A percentile compares a stretch with the other conserved stretches of the same genome.
Evolutionary conservation across 2,888 invertebrate species (phyloP).

Genomic region (Gnatocerus cornutus): DNA sequence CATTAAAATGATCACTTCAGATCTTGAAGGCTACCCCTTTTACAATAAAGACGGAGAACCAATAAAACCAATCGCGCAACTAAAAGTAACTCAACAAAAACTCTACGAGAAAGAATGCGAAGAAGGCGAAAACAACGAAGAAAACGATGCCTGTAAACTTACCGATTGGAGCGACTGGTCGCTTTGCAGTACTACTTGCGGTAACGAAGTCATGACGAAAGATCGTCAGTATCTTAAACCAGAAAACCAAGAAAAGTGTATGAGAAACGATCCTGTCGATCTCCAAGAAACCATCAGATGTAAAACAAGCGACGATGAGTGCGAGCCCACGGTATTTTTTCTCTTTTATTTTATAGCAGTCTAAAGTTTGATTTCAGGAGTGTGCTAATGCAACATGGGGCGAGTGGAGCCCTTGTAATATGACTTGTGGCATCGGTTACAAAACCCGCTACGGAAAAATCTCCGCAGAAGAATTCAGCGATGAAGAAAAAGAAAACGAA

Average conservation of each 20-base stretch:
- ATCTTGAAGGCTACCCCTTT: slow-evolving; percentile 91
- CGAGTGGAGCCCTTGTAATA: slow-evolving; percentile 83
- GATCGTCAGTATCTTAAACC: slow-evolving; percentile 76
- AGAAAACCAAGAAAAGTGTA: slow-evolving; percentile 75
- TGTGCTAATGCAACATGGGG: slow-evolving; percentile 82
- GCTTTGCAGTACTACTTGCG: slow-evolving; percentile 80
- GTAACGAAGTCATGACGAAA: slow-evolving; percentile 76
- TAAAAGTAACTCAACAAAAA: slow-evolving; percentile 84
- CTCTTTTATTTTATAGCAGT: not conserved
- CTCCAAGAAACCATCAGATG: slow-evolving; percentile 69
- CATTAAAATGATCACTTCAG: slow-evolving; percentile 87
- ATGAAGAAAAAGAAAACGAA: slow-evolving; percentile 59
- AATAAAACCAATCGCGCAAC: slow-evolving; percentile 90
- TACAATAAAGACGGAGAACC: slow-evolving; percentile 82
- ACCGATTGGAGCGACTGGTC: slow-evolving; percentile 84
- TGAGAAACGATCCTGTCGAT: slow-evolving; percentile 65
- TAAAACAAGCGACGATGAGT: slow-evolving; percentile 64
- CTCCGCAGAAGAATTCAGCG: slow-evolving; percentile 47
- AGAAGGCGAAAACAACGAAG: slow-evolving; percentile 65
- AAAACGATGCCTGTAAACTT: slow-evolving; percentile 76
- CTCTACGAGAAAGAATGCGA: slow-evolving; percentile 85
- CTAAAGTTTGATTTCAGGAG: slow-evolving; percentile 32
- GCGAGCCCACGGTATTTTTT: slow-evolving; percentile 50
- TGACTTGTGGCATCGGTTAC: slow-evolving; percentile 82
- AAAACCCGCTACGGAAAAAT: slow-evolving; percentile 73